Evolutionary conservation across 2,888 invertebrate species (phyloP), one percentile per base, ranked within the genome.

Genomic region (Seira musarum): DNA sequence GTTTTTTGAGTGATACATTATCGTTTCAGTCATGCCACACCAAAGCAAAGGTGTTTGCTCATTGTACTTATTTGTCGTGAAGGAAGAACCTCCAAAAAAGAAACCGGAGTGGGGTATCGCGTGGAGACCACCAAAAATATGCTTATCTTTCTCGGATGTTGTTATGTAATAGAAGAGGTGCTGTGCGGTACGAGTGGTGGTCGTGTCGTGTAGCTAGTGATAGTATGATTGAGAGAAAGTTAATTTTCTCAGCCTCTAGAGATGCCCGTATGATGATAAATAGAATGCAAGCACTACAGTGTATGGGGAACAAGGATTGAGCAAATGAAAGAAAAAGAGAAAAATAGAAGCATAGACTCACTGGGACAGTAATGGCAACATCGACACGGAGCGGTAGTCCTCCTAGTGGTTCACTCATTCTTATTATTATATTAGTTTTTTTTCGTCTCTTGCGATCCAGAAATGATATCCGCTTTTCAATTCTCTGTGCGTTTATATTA

Each of bases 151-250:
- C 8, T 30, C 30, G 25, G 40, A 35, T 40, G 40, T 19, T n/a
- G 22, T 13, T 53, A 68, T 60, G 57, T 21, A 70, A 30, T 71
- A 40, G 22, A 24, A 22, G 65, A 64, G 64, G 71, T 53, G 65
- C 13, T 49, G 67, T 60, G 40, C 40, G 6, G 6, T 40, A 40
- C 40, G 13, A 53, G 53, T 22, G 64, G 40, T 63, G 46, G 49
- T 21, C 1, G 61, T 19, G 49, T 21, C 1, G 61, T 19, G 21
- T 19, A 61, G 53, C 53, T 21, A 61, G 61, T 21, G 61, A 61
- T 19, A 61, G 79, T 84, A 83, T 85, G 83, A 85, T 85, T 85
- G 85, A 82, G 83, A 85, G 83, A 83, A 85, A 85, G 83, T 84
- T 85, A 84, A 85, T 84, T 85, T 85, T 85, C 82, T 70, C 81